Evolutionary conservation across 2,797 vertebrate genomes (phyloP).

Genomic region (Gambusia yucatana): DNA sequence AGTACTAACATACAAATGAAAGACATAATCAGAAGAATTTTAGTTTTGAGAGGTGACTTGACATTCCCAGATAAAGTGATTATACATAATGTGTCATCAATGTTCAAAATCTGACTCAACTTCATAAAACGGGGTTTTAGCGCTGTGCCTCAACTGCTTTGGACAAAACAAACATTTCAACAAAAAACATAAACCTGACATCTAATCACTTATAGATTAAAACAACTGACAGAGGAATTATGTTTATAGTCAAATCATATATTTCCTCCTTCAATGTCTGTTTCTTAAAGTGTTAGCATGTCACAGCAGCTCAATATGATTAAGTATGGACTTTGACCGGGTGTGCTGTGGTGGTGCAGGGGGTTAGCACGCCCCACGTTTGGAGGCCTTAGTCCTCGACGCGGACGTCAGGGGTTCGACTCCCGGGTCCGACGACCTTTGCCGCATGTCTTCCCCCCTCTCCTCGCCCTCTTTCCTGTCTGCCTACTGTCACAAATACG

Average conservation of each 20-base stretch:
- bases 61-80: constrained; percentile 13
- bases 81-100: constrained; percentile 11
- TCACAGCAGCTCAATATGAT: background rate
- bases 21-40: constrained; percentile 5
- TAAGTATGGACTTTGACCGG: background rate
- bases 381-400: no score
- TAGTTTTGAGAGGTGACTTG: background rate
- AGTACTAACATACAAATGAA: background rate
- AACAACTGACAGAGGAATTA: background rate
- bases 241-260: background rate
- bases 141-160: background rate
- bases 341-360: no score
- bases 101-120: constrained; percentile 17
- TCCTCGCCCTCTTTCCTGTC: no score
- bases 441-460: no score
- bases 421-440: no score
- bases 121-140: constrained; percentile 10
- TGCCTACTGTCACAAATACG: no score
- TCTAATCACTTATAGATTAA: background rate
- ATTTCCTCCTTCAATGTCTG: background rate
- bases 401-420: no score
- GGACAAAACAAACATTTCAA: background rate
- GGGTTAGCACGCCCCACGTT: no score
- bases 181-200: background rate
- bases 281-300: background rate